phyloP scores from a whole-genome alignment of 2,888 invertebrate genomes.

The Torymus tubicola region DNA sequence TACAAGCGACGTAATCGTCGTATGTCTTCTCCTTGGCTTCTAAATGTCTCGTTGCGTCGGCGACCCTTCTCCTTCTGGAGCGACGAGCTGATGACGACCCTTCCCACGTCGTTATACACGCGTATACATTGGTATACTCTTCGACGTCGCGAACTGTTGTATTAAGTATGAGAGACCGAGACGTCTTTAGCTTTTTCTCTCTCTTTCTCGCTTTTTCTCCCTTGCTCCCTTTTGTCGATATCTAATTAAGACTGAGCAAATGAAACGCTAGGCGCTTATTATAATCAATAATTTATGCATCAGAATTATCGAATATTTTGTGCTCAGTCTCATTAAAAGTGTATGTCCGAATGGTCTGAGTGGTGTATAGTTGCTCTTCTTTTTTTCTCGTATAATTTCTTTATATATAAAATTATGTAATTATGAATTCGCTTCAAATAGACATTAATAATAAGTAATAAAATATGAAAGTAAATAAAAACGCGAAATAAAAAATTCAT shows the following conservation, averaged over 20 bases:
- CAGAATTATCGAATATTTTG: constrained; percentile 14
- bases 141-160: neutral
- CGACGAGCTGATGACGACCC: neutral
- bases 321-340: neutral
- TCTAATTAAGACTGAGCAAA: constrained; percentile 31
- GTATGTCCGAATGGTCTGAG: too few relatives aligned
- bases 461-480: too few relatives aligned
- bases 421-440: too few relatives aligned
- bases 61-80: constrained; percentile 27
- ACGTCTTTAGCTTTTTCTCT: neutral
- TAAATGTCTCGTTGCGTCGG: constrained; percentile 30
- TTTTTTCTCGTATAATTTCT: too few relatives aligned
- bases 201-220: too few relatives aligned
- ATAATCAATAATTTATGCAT: constrained; percentile 1
- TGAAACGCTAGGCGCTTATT: constrained; percentile 6
- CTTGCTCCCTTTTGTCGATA: constrained; percentile 17
- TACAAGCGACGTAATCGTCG: constrained; percentile 37
- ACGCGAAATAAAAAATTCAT: too few relatives aligned
- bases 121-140: neutral
- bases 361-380: too few relatives aligned
- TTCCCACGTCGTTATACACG: constrained; percentile 6
- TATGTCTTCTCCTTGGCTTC: constrained; percentile 46
- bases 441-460: too few relatives aligned
- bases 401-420: too few relatives aligned
- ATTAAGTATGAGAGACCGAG: constrained; percentile 10